A percentile compares a stretch with the other conserved stretches of the same genome.
phyloP scores from a whole-genome alignment of 2,888 invertebrate species.

The Branchipolynoe longqiensis region DNA sequence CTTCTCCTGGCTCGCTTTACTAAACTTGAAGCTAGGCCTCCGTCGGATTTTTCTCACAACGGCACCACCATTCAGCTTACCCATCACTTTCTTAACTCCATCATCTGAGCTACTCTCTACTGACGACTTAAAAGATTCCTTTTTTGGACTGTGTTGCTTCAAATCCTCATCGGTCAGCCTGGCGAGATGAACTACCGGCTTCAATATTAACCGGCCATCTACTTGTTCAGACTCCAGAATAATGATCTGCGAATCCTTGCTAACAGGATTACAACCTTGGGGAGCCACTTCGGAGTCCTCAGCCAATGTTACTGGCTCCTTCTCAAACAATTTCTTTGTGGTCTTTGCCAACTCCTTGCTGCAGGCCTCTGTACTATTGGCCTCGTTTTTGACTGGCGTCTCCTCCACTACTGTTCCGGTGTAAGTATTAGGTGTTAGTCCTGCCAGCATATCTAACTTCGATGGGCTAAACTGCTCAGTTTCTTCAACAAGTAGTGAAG shows the following conservation, averaged over 20 bases:
- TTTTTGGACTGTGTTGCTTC: neutral
- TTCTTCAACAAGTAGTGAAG: constrained; percentile 7
- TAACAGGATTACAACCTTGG: no score
- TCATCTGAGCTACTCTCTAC: constrained; percentile 23
- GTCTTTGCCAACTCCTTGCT: neutral
- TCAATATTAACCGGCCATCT: constrained; percentile 4
- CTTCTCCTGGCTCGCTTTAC: constrained; percentile 49
- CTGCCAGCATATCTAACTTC: neutral
- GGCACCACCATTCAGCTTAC: neutral
- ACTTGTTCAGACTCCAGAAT: neutral
- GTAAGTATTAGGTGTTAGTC: neutral
- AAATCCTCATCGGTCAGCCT: neutral
- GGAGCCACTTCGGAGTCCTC: neutral
- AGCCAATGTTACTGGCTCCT: neutral
- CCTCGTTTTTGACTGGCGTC: neutral
- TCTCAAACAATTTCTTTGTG: constrained; percentile 34
- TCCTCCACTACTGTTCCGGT: neutral
- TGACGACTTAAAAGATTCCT: constrained; percentile 16
- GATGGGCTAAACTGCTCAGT: neutral
- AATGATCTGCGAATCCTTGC: no score
- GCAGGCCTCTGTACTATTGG: neutral
- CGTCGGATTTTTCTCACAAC: constrained; percentile 16
- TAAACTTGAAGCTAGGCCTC: constrained; percentile 25
- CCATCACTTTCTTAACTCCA: neutral
- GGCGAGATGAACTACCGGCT: constrained; percentile 48